phyloP scores from a whole-genome alignment of 2,797 vertebrate genomes.

The Glyptemys insculpta region DNA sequence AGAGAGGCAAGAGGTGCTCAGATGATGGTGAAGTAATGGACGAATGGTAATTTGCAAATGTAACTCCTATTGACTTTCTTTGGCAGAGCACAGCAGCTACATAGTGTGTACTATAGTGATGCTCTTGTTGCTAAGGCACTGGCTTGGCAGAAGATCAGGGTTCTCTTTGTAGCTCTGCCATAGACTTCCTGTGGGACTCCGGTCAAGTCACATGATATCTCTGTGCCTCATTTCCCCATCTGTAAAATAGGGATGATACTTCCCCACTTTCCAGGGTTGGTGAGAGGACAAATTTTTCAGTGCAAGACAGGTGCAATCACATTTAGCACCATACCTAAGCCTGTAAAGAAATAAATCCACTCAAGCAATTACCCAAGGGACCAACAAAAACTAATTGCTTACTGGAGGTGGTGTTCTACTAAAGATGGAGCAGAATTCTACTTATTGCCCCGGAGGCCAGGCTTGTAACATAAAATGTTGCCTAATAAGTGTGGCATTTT shows the following conservation, averaged over 20 bases:
- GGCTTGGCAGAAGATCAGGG: neutral
- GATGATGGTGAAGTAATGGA: neutral
- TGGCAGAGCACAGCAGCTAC: too few species aligned
- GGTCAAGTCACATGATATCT: neutral
- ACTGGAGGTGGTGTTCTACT: neutral
- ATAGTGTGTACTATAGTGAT: neutral
- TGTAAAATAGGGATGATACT: neutral
- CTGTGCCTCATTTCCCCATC: neutral
- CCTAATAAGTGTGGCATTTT: conserved; percentile 29
- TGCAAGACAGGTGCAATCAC: neutral
- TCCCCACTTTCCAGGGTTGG: neutral
- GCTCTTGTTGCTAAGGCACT: neutral
- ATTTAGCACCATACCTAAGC: neutral
- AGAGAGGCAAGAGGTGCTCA: neutral
- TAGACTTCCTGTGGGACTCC: accelerated
- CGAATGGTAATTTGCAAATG: neutral
- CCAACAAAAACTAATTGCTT: too few species aligned
- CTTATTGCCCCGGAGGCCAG: neutral
- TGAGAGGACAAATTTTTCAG: neutral
- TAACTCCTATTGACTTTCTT: neutral
- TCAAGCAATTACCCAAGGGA: neutral
- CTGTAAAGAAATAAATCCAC: neutral
- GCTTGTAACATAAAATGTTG: neutral
- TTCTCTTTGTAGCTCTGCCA: neutral
- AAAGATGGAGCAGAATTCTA: neutral